Evolutionary conservation across 2,113 vertebrate genomes (phyloP).

Genomic region (Emydura subglobosa): DNA sequence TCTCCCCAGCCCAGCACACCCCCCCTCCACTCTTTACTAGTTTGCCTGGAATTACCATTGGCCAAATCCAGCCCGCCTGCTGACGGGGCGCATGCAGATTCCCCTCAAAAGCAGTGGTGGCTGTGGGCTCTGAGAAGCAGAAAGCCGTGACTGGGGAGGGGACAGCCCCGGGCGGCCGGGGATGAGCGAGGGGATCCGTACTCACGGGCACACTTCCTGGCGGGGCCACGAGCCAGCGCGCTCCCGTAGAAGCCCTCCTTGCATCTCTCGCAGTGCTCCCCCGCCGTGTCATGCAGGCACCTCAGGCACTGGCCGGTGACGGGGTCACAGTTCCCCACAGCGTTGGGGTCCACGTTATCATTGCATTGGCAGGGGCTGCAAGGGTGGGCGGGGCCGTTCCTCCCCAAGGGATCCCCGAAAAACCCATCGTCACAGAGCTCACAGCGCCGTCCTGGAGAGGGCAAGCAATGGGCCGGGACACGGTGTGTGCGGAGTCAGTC

Average conservation of each 20-base stretch:
- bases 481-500: fast-evolving
- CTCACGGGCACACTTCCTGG: constrained; percentile 86
- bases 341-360: constrained; percentile 88
- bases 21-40: background rate
- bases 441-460: constrained; percentile 85
- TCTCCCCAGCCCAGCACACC: background rate
- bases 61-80: background rate
- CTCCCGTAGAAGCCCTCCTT: constrained; percentile 85
- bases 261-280: constrained; percentile 85
- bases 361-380: constrained; percentile 88
- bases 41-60: background rate
- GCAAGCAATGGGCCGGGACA: fast-evolving
- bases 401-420: constrained; percentile 90
- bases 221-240: constrained; percentile 65
- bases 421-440: constrained; percentile 92
- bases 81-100: background rate
- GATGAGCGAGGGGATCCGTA: fast-evolving
- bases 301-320: constrained; percentile 87
- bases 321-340: constrained; percentile 88
- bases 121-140: background rate
- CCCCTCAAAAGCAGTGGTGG: background rate
- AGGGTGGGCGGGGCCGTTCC: constrained; percentile 71
- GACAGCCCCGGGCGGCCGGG: background rate
- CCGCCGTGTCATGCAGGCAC: constrained; percentile 87
- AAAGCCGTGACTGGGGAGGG: background rate